Evolutionary conservation across 30 jellyfish, hydroid and myxozoan species (phyloP).

Genomic region (Morbakka virulenta): DNA sequence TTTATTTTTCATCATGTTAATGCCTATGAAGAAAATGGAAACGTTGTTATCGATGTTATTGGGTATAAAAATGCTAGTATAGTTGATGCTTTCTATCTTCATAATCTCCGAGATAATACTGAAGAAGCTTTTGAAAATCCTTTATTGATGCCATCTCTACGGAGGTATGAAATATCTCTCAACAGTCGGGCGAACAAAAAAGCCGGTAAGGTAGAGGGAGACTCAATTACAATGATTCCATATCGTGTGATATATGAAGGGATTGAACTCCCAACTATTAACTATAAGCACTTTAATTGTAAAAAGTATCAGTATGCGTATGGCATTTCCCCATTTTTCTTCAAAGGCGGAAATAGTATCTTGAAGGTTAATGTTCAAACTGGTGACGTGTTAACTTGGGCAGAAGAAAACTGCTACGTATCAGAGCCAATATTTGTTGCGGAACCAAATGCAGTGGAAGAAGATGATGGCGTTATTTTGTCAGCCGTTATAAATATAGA

Average conservation of each 20-base stretch:
- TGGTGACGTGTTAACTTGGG: background rate
- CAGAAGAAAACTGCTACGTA: conserved; percentile 1
- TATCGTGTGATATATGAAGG: conserved; percentile 9
- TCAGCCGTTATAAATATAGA: conserved; percentile 1
- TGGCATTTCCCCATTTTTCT: background rate
- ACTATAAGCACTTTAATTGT: background rate
- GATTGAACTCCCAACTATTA: background rate
- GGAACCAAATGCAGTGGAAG: conserved; percentile 1
- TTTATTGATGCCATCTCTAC: background rate
- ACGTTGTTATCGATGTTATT: background rate
- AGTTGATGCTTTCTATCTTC: background rate
- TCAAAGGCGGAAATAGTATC: background rate
- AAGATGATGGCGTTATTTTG: conserved; percentile 27
- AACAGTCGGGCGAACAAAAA: background rate
- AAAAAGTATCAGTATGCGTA: background rate
- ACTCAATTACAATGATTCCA: background rate
- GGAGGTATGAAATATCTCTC: background rate
- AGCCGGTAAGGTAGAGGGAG: background rate
- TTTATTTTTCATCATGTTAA: background rate
- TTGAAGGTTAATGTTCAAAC: background rate
- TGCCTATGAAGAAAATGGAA: background rate
- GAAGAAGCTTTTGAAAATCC: background rate
- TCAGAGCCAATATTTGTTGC: conserved; percentile 22
- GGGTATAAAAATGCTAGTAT: background rate
- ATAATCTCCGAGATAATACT: background rate